These are phyloP conservation scores for Dyspetes luteomarginatus DNA, from an alignment of 2,888 invertebrate species.

Conservation along the genomic window DNA sequence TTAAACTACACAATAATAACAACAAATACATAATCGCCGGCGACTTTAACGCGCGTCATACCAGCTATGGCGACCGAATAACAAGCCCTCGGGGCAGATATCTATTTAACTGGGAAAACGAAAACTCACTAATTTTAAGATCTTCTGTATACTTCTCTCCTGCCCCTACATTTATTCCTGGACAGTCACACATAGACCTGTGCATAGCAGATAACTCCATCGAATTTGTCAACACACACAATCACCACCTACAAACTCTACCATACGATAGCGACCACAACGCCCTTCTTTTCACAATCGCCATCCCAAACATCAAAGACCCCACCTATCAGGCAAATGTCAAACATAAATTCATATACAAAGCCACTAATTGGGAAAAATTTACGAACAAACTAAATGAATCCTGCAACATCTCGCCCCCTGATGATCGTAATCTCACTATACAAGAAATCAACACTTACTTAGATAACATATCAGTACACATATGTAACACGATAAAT, in stretches of 20 bases:
- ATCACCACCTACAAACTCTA: background rate
- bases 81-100: conserved; percentile 26
- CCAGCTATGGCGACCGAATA: background rate
- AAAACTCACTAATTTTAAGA: background rate
- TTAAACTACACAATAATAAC: conserved; percentile 18
- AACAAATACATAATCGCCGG: conserved; percentile 24
- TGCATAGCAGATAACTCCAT: conserved; percentile 30
- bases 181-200: conserved; percentile 19
- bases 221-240: background rate
- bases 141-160: background rate
- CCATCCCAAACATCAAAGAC: background rate
- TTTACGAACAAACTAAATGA: background rate
- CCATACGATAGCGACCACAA: conserved; percentile 54
- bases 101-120: conserved; percentile 19
- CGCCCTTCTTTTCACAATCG: background rate
- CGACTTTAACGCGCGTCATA: conserved; percentile 24
- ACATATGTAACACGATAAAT: background rate
- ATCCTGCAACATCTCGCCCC: background rate
- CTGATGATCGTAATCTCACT: conserved; percentile 4
- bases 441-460: conserved; percentile 10
- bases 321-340: background rate
- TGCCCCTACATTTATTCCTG: background rate
- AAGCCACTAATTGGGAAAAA: conserved; percentile 14
- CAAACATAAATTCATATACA: conserved; percentile 24
- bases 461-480: background rate